phyloP scores from a whole-genome alignment of 2,113 vertebrate genomes.

The Nothoprocta pentlandii region DNA sequence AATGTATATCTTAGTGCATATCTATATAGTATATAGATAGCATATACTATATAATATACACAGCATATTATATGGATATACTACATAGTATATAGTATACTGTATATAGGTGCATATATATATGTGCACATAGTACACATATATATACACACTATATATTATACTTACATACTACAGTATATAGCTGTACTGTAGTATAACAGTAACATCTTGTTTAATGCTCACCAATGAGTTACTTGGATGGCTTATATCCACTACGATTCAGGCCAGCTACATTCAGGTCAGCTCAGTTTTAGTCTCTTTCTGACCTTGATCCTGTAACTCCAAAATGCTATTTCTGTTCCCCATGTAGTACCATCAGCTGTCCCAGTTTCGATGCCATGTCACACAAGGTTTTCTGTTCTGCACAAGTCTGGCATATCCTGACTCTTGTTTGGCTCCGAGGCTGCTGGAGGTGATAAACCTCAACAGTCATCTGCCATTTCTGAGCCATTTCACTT shows the following conservation, averaged over 20 bases:
- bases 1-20: too few relatives aligned
- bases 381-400: background rate
- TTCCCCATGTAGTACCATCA: slow-evolving; percentile 19
- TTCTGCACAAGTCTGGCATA: background rate
- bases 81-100: too few relatives aligned
- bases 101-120: background rate
- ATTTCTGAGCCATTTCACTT: background rate
- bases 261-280: background rate
- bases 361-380: slow-evolving; percentile 41
- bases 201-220: slow-evolving; percentile 38
- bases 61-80: too few relatives aligned
- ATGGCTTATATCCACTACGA: background rate
- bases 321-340: slow-evolving; percentile 36
- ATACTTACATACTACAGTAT: background rate
- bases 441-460: background rate
- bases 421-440: background rate
- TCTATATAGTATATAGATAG: background rate
- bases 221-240: slow-evolving; percentile 5
- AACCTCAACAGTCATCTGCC: background rate
- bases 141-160: too few relatives aligned
- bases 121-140: too few relatives aligned
- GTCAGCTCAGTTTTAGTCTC: slow-evolving; percentile 52
- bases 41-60: too few relatives aligned
- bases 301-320: slow-evolving; percentile 41
- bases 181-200: background rate